Evolutionary conservation across 1,140 invertebrate species (phyloP).

Genomic region (Coelopa frigida): DNA sequence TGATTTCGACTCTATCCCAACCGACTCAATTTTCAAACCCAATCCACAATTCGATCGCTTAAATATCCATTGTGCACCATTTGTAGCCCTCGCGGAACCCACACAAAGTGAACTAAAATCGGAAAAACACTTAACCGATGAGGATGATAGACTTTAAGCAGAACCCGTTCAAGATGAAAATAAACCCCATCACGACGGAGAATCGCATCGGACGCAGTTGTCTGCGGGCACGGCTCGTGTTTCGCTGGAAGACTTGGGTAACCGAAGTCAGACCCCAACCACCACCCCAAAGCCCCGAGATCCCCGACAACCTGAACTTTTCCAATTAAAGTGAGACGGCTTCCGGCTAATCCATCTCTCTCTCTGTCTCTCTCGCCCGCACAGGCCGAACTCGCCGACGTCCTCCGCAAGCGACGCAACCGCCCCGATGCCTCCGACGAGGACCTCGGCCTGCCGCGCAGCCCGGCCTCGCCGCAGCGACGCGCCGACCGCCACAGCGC

Average conservation of each 20-base stretch:
- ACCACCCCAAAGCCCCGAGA: not conserved
- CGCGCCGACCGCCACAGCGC: conserved; percentile 11
- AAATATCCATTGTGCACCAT: too few relatives aligned
- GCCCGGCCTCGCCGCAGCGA: conserved; percentile 39
- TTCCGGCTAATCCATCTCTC: too few relatives aligned
- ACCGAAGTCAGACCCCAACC: not conserved
- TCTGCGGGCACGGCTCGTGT: conserved; percentile 34
- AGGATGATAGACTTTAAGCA: conserved; percentile 41
- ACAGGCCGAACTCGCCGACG: conserved; percentile 43
- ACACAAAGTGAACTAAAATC: too few relatives aligned
- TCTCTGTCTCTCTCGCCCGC: conserved; percentile 11
- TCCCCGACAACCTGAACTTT: too few relatives aligned
- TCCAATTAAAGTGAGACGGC: too few relatives aligned
- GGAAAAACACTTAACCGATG: too few relatives aligned
- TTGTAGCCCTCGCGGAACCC: too few relatives aligned
- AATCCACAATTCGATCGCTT: too few relatives aligned
- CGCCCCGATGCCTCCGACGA: conserved; percentile 42
- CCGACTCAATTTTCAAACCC: too few relatives aligned
- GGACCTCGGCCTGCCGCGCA: conserved; percentile 40
- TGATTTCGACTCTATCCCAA: too few relatives aligned
- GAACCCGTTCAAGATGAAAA: conserved; percentile 41
- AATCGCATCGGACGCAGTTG: conserved; percentile 35
- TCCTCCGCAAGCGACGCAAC: conserved; percentile 39
- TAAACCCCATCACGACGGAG: conserved; percentile 27
- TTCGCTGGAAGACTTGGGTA: conserved; percentile 44